phyloP scores from a whole-genome alignment of 2,888 invertebrate genomes.

The Lingula anatina region DNA sequence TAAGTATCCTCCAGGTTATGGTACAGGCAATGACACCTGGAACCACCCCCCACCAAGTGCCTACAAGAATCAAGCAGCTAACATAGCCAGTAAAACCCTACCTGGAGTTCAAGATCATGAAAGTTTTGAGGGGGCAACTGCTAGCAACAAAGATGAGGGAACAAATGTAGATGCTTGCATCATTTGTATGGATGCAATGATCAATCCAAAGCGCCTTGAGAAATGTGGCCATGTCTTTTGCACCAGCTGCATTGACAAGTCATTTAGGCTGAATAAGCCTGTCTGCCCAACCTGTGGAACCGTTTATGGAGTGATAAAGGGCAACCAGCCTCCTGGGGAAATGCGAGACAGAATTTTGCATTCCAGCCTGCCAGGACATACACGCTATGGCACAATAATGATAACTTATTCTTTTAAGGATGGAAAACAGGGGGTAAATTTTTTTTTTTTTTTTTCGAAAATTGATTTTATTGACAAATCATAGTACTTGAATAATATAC shows the following conservation, averaged over 20 bases:
- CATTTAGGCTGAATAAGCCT: constrained; percentile 22
- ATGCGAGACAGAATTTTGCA: too few relatives aligned
- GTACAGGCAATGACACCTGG: too few relatives aligned
- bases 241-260: constrained; percentile 24
- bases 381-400: constrained; percentile 12
- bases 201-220: constrained; percentile 10
- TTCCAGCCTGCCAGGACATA: constrained; percentile 15
- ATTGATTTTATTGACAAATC: too few relatives aligned
- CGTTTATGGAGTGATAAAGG: constrained; percentile 27
- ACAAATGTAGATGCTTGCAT: constrained; percentile 15
- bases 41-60: too few relatives aligned
- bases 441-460: too few relatives aligned
- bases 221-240: constrained; percentile 36
- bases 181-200: constrained; percentile 23
- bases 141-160: neutral
- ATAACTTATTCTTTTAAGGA: constrained; percentile 39
- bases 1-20: too few relatives aligned
- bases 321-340: constrained; percentile 43
- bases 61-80: too few relatives aligned
- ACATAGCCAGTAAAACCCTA: too few relatives aligned
- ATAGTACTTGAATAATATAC: too few relatives aligned
- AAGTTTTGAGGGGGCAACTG: neutral
- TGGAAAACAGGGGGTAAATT: constrained; percentile 28
- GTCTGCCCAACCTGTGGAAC: constrained; percentile 34
- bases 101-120: too few relatives aligned